Base-by-base conservation (phyloP, 1,140 invertebrate species). In the Conus betulinus region DNA sequence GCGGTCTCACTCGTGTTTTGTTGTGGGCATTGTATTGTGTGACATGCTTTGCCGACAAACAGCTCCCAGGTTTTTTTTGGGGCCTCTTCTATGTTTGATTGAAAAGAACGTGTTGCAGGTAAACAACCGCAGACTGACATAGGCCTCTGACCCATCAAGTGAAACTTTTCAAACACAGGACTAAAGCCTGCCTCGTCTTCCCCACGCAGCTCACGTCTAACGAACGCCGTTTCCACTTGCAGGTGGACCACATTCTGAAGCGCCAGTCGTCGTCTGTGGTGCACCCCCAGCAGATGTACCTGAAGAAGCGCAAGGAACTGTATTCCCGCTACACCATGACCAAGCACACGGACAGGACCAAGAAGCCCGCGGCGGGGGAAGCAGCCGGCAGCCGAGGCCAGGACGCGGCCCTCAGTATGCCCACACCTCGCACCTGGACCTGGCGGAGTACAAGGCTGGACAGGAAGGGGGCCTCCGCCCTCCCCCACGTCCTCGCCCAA, bases 261-360 rank as follows among this genome's bases (percentile, higher is more conserved):
- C 67, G 53, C 51, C 85, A 53, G 25, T 74, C 71, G 5, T 6
- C 13, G 10, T 20, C 67, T 0, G 85, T 78, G 51, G 74, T 87
- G 52, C 71, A 78, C 85, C 85, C 85, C 0, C 85, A 87, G 51
- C 85, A 87, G 74, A 74, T 87, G 85, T 87, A 87, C 85, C 85
- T 87, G 53, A 87, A 87, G 85, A 87, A 87, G 17, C 67, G 71
- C 63, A 74, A 78, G 23, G 85, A 87, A 53, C 23, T 87, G 4
- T 71, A 87, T 15, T 20, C n/a, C 17, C 39, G 74, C 39, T 87
- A 87, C 85, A 87, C 85, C 71, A 53, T 87, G 85, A 55, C 71
- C n/a, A 39, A n/a, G 15, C 85, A 52, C 51, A 5, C 71, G 53
- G 82, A 84, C 82, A 84, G 20, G 23, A 13, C 39, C 79, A 81